These are phyloP conservation scores for Sternotherus odoratus DNA, from an alignment of 2,797 vertebrate genomes.

Conservation along the genomic window DNA sequence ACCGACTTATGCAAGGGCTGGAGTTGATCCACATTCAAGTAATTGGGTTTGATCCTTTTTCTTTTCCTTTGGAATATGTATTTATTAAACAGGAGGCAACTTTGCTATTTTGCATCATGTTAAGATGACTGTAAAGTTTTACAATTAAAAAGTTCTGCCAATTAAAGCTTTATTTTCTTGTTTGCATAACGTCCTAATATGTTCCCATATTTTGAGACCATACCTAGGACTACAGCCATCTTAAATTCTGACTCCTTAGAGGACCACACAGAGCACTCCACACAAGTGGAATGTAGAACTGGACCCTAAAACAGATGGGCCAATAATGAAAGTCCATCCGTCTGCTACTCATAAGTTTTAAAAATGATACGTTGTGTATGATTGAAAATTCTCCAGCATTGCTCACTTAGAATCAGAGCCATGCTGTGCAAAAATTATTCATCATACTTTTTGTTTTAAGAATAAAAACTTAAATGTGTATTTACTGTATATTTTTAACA, in stretches of 20 bases:
- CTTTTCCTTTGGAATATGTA: accelerated
- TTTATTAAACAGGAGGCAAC: accelerated
- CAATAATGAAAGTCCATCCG: background rate
- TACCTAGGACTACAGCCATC: too few relatives aligned
- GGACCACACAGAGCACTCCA: background rate
- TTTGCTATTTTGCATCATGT: accelerated
- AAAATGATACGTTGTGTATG: background rate
- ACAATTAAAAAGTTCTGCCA: background rate
- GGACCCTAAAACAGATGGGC: background rate
- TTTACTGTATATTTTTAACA: background rate
- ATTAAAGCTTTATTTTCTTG: background rate
- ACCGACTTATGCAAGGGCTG: accelerated
- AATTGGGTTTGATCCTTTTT: background rate
- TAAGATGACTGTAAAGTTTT: too few relatives aligned
- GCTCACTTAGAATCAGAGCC: background rate
- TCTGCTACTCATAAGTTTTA: background rate
- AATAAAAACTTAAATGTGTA: background rate
- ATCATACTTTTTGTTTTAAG: background rate
- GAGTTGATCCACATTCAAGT: accelerated
- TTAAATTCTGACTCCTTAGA: too few relatives aligned
- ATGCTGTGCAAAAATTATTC: background rate
- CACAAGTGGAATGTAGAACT: background rate
- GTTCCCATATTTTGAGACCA: background rate
- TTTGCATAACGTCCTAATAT: background rate
- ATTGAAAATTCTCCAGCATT: background rate